Conservation (phyloP, 2,888 invertebrate species). For the Dynastes hyllus region DNA sequence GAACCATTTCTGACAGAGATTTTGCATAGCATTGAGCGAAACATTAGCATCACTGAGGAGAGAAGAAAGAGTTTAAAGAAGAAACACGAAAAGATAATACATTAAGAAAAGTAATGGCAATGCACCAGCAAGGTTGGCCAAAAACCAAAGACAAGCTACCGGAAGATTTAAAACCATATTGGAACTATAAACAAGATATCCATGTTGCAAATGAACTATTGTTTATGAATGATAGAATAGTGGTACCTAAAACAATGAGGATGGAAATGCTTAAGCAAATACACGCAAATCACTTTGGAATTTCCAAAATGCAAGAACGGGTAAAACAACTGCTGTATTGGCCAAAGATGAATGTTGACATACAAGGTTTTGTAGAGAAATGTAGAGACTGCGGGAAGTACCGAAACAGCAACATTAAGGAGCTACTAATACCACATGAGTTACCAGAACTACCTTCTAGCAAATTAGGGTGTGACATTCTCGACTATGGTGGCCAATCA, state of each 20-base stretch:
- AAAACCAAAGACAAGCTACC: neutral
- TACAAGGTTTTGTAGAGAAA: no score
- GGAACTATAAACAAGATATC: neutral
- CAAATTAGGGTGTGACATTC: neutral
- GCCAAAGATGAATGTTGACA: no score
- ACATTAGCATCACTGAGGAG: neutral
- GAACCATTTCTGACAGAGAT: neutral
- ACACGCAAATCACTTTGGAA: neutral
- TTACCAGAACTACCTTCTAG: conserved; percentile 5
- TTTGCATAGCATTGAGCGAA: no score
- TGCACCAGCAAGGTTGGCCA: no score
- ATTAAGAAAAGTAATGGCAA: neutral
- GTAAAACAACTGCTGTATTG: no score
- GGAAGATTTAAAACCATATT: neutral
- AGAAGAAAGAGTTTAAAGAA: neutral
- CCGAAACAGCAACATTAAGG: neutral
- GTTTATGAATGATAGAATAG: neutral
- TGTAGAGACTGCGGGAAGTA: neutral
- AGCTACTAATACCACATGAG: neutral
- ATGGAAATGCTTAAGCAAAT: neutral
- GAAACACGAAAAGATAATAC: neutral
- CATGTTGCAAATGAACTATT: neutral
- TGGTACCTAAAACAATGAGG: neutral
- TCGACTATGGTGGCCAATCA: neutral
- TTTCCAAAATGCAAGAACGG: neutral